Base-by-base conservation (phyloP, 2,113 vertebrate genomes). In the Synchiropus splendidus region DNA sequence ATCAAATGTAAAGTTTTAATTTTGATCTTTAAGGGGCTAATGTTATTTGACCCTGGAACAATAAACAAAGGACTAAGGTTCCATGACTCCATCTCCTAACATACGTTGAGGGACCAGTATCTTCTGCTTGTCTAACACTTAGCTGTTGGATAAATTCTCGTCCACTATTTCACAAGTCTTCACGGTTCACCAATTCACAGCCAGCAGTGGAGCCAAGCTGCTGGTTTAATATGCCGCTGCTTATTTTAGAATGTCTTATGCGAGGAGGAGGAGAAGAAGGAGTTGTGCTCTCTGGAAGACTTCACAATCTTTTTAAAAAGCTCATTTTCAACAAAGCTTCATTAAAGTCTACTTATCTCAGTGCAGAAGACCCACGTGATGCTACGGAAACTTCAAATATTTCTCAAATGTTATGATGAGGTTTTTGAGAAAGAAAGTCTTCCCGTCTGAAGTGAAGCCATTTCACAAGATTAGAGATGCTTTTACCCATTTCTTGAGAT, bases 361-460 rank as follows among this genome's bases (percentile, higher is more conserved):
- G 45, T 2, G 6, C 36, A 39, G 30, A 36, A 18, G 39, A 64
- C 51, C 2, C 33, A 59, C 21, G 42, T 45, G 43, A 34, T 37
- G 18, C 49, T 56, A 49, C 31, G 42, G 41, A 54, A 43, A 53
- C 59, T 61, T 70, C 51, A 74, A 68, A 64, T 60, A 55, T 30
- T 50, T 17, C 34, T 47, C 17, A 35, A 44, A 35, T 45, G 39
- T 42, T 13, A 17, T 48, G 11, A 16, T 51, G 18, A 41, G 6
- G 15, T 44, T 50, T 69, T 37, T 10, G 8, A 8, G 8, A 27
- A 27, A 8, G 8, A 27, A 27, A 8, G 4, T 27, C 12, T 36
- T 46, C 42, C 39, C 8, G 21, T 59, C 38, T 60, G 13, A 54
- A 45, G 51, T 62, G 31, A 31, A 48, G 51, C 60, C 65, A 58